These are phyloP conservation scores for Smittia aterrima DNA, from an alignment of 2,888 invertebrate species.

Conservation along the genomic window DNA sequence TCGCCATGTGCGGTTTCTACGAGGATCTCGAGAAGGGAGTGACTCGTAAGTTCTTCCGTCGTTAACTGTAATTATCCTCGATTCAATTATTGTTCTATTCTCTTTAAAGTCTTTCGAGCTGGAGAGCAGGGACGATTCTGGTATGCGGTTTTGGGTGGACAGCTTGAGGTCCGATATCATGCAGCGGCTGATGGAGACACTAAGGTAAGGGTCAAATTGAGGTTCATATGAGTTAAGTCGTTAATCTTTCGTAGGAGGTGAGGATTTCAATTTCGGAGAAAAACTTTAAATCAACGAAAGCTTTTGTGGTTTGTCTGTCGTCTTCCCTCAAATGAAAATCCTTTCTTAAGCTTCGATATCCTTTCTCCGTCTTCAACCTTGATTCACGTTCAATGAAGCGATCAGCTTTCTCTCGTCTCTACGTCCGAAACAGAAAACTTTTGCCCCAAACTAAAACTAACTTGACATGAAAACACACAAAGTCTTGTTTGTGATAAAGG, in stretches of 20 bases:
- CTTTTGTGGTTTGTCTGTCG: too few relatives aligned
- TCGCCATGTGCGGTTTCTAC: constrained; percentile 73
- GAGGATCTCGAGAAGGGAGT: constrained; percentile 75
- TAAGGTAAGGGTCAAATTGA: constrained; percentile 56
- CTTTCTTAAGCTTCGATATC: not conserved
- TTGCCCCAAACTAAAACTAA: not conserved
- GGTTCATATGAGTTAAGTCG: too few relatives aligned
- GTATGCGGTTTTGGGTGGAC: constrained; percentile 73
- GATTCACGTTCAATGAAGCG: too few relatives aligned
- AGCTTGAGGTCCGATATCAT: constrained; percentile 65
- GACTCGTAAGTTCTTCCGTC: constrained; percentile 64
- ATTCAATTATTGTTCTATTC: not conserved
- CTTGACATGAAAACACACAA: not conserved
- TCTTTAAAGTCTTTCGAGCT: constrained; percentile 66
- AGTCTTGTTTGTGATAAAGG: not conserved
- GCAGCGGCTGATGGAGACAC: constrained; percentile 59
- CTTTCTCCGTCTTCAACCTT: too few relatives aligned
- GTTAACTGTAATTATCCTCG: not conserved
- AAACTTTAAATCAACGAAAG: too few relatives aligned
- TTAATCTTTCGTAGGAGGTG: too few relatives aligned
- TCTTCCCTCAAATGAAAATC: not conserved
- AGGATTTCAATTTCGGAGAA: too few relatives aligned
- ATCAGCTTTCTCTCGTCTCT: too few relatives aligned
- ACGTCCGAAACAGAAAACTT: too few relatives aligned
- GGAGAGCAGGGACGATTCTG: constrained; percentile 76